Conservation (phyloP, 2,888 invertebrate genomes). For the Microplitis manilae region DNA sequence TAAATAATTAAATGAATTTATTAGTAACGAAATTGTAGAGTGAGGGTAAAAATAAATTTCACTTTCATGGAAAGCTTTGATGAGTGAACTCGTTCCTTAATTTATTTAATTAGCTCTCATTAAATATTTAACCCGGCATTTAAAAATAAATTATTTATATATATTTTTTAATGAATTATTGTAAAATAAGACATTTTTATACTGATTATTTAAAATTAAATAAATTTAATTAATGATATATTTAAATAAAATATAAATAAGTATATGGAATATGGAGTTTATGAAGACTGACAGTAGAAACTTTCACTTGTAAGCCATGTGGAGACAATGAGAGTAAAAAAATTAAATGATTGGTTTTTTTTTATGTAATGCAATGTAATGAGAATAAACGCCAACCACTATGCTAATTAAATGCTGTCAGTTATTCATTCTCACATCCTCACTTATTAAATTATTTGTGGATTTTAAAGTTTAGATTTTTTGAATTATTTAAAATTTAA, state of each 20-base stretch:
- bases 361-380: background rate
- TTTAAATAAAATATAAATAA: background rate
- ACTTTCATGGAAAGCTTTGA: background rate
- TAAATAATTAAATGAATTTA: background rate
- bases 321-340: background rate
- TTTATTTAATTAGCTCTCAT: background rate
- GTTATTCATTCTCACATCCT: background rate
- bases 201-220: background rate
- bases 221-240: background rate
- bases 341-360: too few species aligned
- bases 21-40: background rate
- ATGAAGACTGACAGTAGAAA: background rate
- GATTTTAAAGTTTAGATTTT: background rate
- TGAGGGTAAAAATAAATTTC: background rate
- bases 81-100: background rate
- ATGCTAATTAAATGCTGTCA: background rate
- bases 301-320: background rate
- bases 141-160: background rate
- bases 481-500: background rate
- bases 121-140: background rate
- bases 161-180: too few species aligned
- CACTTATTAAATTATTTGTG: background rate
- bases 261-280: background rate
- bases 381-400: constrained; percentile 1
- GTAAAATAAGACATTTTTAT: too few species aligned